phyloP scores from a whole-genome alignment of 2,113 vertebrate species.

The Urocitellus parryii region DNA sequence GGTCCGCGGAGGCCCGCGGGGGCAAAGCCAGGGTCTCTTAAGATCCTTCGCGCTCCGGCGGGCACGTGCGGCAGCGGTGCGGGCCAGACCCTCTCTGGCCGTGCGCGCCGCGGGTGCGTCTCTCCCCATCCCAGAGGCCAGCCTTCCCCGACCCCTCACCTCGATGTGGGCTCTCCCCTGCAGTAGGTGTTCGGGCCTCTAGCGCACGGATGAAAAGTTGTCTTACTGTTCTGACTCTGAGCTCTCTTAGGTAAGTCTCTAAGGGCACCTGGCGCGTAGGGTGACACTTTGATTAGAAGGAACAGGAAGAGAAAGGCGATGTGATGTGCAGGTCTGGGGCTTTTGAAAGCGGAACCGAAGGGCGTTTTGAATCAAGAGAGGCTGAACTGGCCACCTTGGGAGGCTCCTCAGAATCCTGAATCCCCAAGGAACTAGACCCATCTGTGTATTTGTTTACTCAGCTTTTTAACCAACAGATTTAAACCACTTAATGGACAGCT shows the following conservation, averaged over 20 bases:
- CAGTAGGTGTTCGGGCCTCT: neutral
- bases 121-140: neutral
- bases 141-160: neutral
- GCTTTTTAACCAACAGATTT: conserved; percentile 70
- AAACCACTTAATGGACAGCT: conserved; percentile 71
- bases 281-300: neutral
- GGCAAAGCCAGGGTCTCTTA: too few relatives aligned
- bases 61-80: neutral
- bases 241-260: conserved; percentile 32
- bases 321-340: neutral
- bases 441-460: conserved; percentile 75
- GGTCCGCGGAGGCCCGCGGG: neutral
- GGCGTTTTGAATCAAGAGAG: neutral
- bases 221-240: neutral
- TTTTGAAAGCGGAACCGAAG: neutral
- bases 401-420: neutral
- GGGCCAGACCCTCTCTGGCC: neutral
- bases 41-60: fast-evolving
- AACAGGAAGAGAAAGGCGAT: neutral
- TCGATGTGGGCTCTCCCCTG: neutral
- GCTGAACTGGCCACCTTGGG: neutral
- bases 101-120: neutral
- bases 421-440: conserved; percentile 54
- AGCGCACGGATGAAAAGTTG: conserved; percentile 71
- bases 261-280: neutral